Evolutionary conservation across 2,888 invertebrate genomes (phyloP).

Genomic region (Spodoptera picta): DNA sequence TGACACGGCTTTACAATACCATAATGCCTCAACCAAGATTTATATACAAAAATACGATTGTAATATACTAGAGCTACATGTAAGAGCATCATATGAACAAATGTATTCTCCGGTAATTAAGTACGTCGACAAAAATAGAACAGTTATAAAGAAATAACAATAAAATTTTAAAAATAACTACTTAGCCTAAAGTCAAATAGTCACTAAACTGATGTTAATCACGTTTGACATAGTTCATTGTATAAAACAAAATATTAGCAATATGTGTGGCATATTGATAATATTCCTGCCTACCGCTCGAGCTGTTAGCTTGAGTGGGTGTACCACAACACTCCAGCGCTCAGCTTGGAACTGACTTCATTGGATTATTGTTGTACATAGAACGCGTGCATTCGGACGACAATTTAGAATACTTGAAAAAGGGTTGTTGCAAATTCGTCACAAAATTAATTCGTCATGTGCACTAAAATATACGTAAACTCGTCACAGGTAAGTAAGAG

Average conservation of each 20-base stretch:
- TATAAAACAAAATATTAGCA: slow-evolving; percentile 17
- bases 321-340: slow-evolving; percentile 5
- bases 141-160: slow-evolving; percentile 38
- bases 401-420: slow-evolving; percentile 7
- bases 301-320: slow-evolving; percentile 3
- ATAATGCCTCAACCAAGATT: slow-evolving; percentile 17
- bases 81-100: slow-evolving; percentile 37
- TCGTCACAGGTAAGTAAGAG: too few relatives aligned
- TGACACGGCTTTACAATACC: slow-evolving; percentile 14
- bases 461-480: too few relatives aligned
- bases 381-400: slow-evolving; percentile 19
- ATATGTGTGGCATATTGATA: slow-evolving; percentile 17
- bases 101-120: slow-evolving; percentile 44
- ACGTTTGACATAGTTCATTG: slow-evolving; percentile 36
- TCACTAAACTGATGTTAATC: slow-evolving; percentile 49
- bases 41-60: slow-evolving; percentile 50
- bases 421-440: too few relatives aligned
- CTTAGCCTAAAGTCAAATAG: slow-evolving; percentile 52
- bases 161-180: slow-evolving; percentile 50
- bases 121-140: slow-evolving; percentile 48
- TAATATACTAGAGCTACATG: slow-evolving; percentile 32
- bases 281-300: slow-evolving; percentile 4
- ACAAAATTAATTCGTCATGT: too few relatives aligned
- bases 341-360: background rate
- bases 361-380: background rate